Evolutionary conservation across 2,888 invertebrate genomes (phyloP).

Genomic region (Chrysomela aeneicollis): DNA sequence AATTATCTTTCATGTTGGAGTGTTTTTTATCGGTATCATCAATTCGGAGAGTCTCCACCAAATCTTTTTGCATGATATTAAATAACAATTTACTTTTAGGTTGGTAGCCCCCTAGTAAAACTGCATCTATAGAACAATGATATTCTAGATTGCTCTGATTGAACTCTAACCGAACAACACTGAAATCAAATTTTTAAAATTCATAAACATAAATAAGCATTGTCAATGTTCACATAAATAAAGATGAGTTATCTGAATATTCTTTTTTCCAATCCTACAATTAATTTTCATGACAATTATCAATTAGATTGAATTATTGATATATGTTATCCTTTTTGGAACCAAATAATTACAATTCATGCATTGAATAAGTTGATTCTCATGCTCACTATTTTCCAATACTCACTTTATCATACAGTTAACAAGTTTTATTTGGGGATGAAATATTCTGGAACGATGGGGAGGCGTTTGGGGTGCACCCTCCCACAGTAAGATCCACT

Average conservation of each 20-base stretch:
- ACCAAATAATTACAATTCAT: no score
- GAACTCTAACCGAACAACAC: conserved; percentile 84
- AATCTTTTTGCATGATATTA: conserved; percentile 46
- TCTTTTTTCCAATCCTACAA: no score
- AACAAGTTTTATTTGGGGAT: conserved; percentile 72
- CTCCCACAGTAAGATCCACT: conserved; percentile 83
- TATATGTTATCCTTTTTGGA: no score
- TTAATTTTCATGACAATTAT: no score
- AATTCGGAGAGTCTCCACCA: conserved; percentile 36
- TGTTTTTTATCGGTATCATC: conserved; percentile 5
- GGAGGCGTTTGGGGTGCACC: conserved; percentile 70
- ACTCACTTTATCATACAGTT: conserved; percentile 61
- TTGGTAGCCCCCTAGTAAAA: conserved; percentile 74
- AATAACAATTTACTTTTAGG: conserved; percentile 49
- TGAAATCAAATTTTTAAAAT: conserved; percentile 57
- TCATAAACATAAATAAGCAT: no score
- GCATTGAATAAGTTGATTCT: no score
- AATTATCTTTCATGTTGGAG: background rate
- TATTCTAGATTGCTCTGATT: conserved; percentile 83
- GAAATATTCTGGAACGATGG: conserved; percentile 75
- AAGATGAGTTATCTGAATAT: no score
- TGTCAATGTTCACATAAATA: no score
- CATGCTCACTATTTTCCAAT: background rate
- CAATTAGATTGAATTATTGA: no score
- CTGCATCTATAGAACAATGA: conserved; percentile 88